Evolutionary conservation across 2,888 invertebrate species (phyloP).

Genomic region (Andrena praecox): DNA sequence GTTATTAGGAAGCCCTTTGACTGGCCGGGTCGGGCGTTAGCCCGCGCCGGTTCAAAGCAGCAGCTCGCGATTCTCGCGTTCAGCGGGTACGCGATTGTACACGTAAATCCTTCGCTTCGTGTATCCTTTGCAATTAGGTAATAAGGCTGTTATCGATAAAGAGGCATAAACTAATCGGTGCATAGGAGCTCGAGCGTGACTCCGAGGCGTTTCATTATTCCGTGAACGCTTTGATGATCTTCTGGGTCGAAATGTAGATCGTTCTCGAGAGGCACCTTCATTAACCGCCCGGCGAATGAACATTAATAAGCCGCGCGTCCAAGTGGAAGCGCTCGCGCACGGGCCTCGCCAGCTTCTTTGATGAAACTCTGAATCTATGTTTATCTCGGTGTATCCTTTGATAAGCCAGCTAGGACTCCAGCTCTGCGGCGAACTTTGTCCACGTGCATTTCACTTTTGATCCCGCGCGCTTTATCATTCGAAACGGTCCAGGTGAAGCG

Average conservation of each 20-base stretch:
- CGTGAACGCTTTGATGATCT: conserved; percentile 65
- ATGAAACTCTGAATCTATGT: conserved; percentile 55
- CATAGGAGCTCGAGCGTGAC: conserved; percentile 23
- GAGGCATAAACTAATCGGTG: conserved; percentile 55
- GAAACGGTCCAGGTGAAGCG: conserved; percentile 3
- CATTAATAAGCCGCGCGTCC: conserved; percentile 67
- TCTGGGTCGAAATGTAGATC: conserved; percentile 43
- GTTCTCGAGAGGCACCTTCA: conserved; percentile 57
- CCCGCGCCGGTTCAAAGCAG: neutral
- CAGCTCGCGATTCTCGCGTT: neutral
- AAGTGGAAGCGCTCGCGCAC: conserved; percentile 23
- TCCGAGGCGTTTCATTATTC: conserved; percentile 50
- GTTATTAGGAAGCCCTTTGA: conserved; percentile 28
- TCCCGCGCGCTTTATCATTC: neutral
- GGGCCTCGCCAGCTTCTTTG: conserved; percentile 49
- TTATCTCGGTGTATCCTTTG: conserved; percentile 47
- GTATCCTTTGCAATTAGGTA: conserved; percentile 24
- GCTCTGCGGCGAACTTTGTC: conserved; percentile 11
- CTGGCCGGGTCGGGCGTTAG: conserved; percentile 1
- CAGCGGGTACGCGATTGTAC: neutral
- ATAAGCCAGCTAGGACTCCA: conserved; percentile 41
- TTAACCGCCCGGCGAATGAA: conserved; percentile 71
- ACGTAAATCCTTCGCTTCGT: neutral
- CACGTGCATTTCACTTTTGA: conserved; percentile 17
- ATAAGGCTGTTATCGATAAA: conserved; percentile 53